Percentiles rank a stretch among this genome's conserved stretches.
Evolutionary conservation across 2,888 invertebrate species (phyloP).

Genomic region (Ophioninae sp.): DNA sequence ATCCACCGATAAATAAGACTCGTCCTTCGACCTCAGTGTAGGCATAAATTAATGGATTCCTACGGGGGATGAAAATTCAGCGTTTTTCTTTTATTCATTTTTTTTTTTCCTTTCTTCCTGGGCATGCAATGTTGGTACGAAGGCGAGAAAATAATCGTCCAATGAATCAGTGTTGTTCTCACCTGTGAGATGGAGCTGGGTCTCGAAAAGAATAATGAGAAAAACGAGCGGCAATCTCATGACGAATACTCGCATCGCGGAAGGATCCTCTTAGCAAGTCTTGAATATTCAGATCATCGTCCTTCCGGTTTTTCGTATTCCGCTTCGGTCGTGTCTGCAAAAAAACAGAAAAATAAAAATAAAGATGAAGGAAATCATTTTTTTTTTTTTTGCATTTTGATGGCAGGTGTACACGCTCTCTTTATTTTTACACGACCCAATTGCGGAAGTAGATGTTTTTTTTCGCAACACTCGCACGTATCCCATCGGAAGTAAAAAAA

Average conservation of each 20-base stretch:
- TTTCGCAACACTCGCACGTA: too few relatives aligned
- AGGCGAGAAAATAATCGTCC: neutral
- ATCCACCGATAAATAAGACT: slow-evolving; percentile 41
- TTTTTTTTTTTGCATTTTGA: too few relatives aligned
- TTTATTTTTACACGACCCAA: too few relatives aligned
- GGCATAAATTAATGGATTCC: slow-evolving; percentile 13
- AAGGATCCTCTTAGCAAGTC: slow-evolving; percentile 24
- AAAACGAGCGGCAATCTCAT: slow-evolving; percentile 74
- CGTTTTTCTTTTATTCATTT: neutral
- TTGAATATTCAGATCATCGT: slow-evolving; percentile 42
- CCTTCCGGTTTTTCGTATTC: neutral
- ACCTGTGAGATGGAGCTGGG: slow-evolving; percentile 75
- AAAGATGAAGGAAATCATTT: too few relatives aligned
- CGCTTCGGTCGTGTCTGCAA: neutral
- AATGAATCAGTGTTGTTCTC: slow-evolving; percentile 41
- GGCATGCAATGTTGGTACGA: neutral
- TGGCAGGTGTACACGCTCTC: too few relatives aligned
- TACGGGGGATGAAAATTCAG: neutral
- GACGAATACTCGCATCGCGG: slow-evolving; percentile 59
- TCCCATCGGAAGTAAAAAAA: too few relatives aligned
- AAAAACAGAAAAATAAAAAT: too few relatives aligned
- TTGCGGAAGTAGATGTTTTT: neutral
- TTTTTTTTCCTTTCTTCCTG: neutral
- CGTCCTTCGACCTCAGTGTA: neutral
- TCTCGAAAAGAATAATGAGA: slow-evolving; percentile 72